These are phyloP conservation scores for Cataglyphis rosenhaueri DNA, from an alignment of 2,888 invertebrate genomes.

Conservation along the genomic window DNA sequence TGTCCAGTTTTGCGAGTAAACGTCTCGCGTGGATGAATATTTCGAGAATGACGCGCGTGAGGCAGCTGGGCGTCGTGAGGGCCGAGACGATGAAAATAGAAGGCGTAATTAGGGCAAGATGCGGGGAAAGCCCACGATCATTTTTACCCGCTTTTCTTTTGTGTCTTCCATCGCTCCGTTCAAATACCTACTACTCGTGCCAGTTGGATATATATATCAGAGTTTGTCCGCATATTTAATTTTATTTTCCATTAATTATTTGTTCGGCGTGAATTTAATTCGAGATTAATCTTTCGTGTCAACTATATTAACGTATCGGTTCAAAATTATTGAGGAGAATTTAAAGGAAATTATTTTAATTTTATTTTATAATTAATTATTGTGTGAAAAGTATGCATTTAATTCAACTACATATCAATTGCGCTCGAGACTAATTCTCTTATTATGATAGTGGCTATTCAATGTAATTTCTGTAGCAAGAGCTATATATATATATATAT, in stretches of 20 bases:
- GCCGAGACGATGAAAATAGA: conserved; percentile 66
- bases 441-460: neutral
- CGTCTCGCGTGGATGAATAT: conserved; percentile 55
- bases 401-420: neutral
- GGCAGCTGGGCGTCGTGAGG: conserved; percentile 48
- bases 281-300: neutral
- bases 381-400: neutral
- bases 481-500: neutral
- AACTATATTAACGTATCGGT: neutral
- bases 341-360: neutral
- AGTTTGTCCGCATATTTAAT: neutral
- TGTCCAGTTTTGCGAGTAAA: conserved; percentile 33
- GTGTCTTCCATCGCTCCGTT: neutral
- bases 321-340: neutral
- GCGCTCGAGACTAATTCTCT: neutral
- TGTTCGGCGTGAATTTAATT: neutral
- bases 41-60: conserved; percentile 58
- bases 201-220: neutral
- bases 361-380: conserved; percentile 7
- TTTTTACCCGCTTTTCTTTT: conserved; percentile 21
- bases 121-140: conserved; percentile 45
- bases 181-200: neutral
- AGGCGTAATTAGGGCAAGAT: conserved; percentile 68
- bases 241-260: neutral
- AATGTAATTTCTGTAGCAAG: neutral